Evolutionary conservation across 1,140 invertebrate genomes (phyloP).

Genomic region (Conus ventricosus): DNA sequence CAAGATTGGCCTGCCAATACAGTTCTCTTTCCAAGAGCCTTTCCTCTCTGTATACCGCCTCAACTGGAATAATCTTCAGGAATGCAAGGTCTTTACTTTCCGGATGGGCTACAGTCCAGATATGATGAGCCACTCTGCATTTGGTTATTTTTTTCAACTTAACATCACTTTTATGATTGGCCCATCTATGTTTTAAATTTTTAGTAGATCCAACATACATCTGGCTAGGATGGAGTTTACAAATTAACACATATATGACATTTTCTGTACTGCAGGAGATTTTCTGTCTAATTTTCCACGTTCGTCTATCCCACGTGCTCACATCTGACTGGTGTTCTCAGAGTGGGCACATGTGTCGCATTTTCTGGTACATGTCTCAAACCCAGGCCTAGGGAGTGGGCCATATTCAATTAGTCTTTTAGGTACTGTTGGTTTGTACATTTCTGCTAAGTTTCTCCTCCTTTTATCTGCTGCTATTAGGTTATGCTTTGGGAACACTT

Average conservation of each 20-base stretch:
- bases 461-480: neutral
- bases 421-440: neutral
- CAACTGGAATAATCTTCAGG: no score
- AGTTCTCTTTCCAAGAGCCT: no score
- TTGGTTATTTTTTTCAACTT: neutral
- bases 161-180: neutral
- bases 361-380: neutral
- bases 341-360: neutral
- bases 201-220: neutral
- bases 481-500: neutral
- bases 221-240: neutral
- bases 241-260: neutral
- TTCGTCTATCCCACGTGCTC: neutral
- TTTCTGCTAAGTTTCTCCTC: neutral
- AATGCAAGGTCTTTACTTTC: no score
- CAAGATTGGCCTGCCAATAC: no score
- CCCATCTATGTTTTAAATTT: neutral
- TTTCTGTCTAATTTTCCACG: neutral
- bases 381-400: neutral
- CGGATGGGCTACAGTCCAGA: no score
- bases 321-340: neutral
- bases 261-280: neutral
- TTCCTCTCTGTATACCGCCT: no score
- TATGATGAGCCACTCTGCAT: no score
- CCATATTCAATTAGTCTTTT: neutral